phyloP scores from a whole-genome alignment of 1,140 invertebrate species.

The Leptinotarsa defecta region DNA sequence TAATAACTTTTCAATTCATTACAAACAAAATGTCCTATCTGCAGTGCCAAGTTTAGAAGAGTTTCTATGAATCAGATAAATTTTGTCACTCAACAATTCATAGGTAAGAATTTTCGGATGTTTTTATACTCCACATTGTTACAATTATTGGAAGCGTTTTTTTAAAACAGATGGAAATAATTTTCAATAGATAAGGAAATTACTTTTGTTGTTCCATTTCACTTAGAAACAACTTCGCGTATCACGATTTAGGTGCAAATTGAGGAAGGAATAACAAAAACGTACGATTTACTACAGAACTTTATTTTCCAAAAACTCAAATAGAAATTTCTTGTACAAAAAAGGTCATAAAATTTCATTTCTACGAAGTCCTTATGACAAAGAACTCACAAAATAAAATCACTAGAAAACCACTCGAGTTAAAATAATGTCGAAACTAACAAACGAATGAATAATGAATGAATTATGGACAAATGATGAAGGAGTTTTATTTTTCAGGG shows the following conservation, averaged over 20 bases:
- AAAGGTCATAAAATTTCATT: constrained; percentile 39
- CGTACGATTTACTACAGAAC: constrained; percentile 25
- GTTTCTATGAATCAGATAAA: too few species aligned
- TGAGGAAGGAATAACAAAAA: not conserved
- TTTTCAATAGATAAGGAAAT: too few species aligned
- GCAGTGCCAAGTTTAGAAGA: too few species aligned
- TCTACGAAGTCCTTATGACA: constrained; percentile 43
- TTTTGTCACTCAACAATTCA: too few species aligned
- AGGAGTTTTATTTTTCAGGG: constrained; percentile 38
- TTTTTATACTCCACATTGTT: too few species aligned
- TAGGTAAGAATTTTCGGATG: too few species aligned
- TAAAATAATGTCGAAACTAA: constrained; percentile 34
- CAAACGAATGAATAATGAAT: constrained; percentile 35
- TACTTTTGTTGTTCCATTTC: too few species aligned
- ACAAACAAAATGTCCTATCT: too few species aligned
- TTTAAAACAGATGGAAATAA: too few species aligned
- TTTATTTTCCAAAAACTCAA: constrained; percentile 41
- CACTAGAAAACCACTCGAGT: constrained; percentile 46
- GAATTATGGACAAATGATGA: constrained; percentile 44
- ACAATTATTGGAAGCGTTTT: too few species aligned
- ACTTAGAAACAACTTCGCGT: too few species aligned
- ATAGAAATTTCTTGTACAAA: constrained; percentile 43
- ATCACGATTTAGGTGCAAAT: not conserved
- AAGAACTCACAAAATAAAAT: constrained; percentile 43
- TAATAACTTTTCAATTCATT: too few species aligned